Conservation (phyloP, 2,797 vertebrate species). For the Coendou prehensilis region DNA sequence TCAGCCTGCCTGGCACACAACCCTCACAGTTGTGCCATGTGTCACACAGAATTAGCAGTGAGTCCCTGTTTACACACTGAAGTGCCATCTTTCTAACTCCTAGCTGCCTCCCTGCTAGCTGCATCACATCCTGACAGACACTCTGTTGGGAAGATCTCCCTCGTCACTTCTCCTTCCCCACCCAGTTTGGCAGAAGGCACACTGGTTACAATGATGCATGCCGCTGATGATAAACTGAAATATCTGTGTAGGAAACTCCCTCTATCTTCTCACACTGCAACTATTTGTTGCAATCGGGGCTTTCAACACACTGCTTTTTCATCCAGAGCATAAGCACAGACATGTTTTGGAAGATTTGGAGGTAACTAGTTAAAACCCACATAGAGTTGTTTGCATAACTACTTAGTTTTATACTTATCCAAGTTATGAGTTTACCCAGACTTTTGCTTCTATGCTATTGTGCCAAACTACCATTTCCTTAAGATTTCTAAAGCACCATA, state of each 20-base stretch:
- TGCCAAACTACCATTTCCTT: neutral
- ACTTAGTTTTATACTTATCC: neutral
- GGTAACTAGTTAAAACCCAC: conserved; percentile 45
- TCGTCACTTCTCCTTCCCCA: conserved; percentile 36
- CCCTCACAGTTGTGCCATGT: conserved; percentile 72
- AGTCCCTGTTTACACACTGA: conserved; percentile 67
- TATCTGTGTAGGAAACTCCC: conserved; percentile 73
- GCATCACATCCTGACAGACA: conserved; percentile 41
- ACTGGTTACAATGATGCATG: neutral
- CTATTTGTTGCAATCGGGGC: conserved; percentile 62
- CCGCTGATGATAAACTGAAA: conserved; percentile 68
- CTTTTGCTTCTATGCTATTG: conserved; percentile 16
- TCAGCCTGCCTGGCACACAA: conserved; percentile 77
- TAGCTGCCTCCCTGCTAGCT: conserved; percentile 68
- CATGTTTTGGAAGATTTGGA: conserved; percentile 2
- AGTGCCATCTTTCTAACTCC: conserved; percentile 67
- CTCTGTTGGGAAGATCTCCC: conserved; percentile 70
- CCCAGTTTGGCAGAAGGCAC: conserved; percentile 74
- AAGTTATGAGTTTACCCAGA: neutral
- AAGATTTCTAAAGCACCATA: conserved; percentile 43
- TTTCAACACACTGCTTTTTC: conserved; percentile 54
- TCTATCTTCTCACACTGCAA: conserved; percentile 73
- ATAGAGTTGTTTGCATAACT: conserved; percentile 2
- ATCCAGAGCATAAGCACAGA: neutral
- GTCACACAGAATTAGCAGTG: conserved; percentile 74